Evolutionary conservation across 2,797 vertebrate species (phyloP).

Genomic region (Fistularia tabacaria): DNA sequence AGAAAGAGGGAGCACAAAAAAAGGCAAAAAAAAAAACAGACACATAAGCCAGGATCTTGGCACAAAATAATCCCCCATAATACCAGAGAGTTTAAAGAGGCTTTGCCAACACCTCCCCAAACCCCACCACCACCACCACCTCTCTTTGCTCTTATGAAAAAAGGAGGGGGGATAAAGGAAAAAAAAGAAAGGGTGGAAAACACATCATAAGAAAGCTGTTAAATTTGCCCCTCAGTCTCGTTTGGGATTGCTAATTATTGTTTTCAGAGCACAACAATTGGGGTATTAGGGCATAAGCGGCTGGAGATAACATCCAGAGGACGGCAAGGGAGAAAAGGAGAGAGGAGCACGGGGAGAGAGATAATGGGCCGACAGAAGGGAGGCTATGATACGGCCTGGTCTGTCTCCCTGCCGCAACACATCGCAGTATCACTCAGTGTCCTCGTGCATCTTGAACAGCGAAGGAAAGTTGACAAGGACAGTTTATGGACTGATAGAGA

Average conservation of each 20-base stretch:
- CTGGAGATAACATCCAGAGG: slow-evolving; percentile 75
- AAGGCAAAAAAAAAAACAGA: slow-evolving; percentile 31
- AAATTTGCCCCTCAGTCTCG: slow-evolving; percentile 69
- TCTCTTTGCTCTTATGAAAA: slow-evolving; percentile 68
- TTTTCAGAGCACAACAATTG: slow-evolving; percentile 78
- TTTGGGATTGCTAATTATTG: slow-evolving; percentile 80
- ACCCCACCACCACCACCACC: slow-evolving; percentile 27
- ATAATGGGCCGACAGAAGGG: slow-evolving; percentile 70
- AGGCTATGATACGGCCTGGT: slow-evolving; percentile 62
- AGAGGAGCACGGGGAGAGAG: slow-evolving; percentile 56
- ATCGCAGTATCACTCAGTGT: slow-evolving; percentile 20
- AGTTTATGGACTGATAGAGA: slow-evolving; percentile 6
- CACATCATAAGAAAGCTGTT: slow-evolving; percentile 71
- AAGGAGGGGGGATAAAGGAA: slow-evolving; percentile 56
- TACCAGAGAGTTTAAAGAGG: slow-evolving; percentile 78
- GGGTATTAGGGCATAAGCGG: slow-evolving; percentile 75
- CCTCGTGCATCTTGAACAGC: slow-evolving; percentile 35
- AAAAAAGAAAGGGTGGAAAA: slow-evolving; percentile 17
- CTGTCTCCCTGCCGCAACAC: slow-evolving; percentile 33
- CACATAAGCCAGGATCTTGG: slow-evolving; percentile 72
- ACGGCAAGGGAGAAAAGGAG: slow-evolving; percentile 40
- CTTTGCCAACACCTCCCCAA: slow-evolving; percentile 72
- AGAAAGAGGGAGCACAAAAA: slow-evolving; percentile 41
- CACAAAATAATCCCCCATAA: slow-evolving; percentile 80
- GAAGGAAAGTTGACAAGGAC: slow-evolving; percentile 22